Conservation (phyloP, 2,797 vertebrate genomes). For the Amazona ochrocephala region DNA sequence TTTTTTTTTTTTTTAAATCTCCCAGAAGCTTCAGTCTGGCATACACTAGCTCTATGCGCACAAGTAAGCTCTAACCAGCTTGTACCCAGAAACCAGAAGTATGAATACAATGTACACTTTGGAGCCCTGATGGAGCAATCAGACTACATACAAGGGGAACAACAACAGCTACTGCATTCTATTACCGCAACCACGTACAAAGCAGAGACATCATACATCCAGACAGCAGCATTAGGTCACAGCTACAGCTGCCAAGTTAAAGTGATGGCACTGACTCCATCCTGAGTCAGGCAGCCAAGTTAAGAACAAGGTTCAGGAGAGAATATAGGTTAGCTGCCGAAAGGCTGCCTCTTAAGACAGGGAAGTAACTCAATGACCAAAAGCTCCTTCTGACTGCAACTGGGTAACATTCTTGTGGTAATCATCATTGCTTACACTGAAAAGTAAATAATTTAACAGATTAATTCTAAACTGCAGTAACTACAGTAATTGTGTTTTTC, state of each 20-base stretch:
- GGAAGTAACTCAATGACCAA: neutral
- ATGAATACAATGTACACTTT: neutral
- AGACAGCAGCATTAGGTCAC: neutral
- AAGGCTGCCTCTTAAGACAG: neutral
- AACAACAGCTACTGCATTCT: neutral
- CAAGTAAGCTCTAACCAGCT: neutral
- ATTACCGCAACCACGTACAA: neutral
- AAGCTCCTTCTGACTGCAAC: neutral
- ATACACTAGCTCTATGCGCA: neutral
- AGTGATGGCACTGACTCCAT: neutral
- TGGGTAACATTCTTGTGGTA: neutral
- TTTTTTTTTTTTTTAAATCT: neutral
- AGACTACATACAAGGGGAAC: neutral
- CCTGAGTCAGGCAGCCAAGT: neutral
- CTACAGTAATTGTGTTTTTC: neutral
- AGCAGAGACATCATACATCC: neutral
- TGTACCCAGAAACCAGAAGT: neutral
- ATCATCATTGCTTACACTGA: neutral
- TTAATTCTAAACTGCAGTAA: neutral
- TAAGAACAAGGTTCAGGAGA: neutral
- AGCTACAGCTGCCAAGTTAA: rapidly evolving
- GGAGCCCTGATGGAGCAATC: neutral
- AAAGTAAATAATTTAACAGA: neutral
- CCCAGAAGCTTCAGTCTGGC: neutral
- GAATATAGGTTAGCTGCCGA: neutral